phyloP scores from a whole-genome alignment of 2,888 invertebrate genomes.

The Caenorhabditis plicata region DNA sequence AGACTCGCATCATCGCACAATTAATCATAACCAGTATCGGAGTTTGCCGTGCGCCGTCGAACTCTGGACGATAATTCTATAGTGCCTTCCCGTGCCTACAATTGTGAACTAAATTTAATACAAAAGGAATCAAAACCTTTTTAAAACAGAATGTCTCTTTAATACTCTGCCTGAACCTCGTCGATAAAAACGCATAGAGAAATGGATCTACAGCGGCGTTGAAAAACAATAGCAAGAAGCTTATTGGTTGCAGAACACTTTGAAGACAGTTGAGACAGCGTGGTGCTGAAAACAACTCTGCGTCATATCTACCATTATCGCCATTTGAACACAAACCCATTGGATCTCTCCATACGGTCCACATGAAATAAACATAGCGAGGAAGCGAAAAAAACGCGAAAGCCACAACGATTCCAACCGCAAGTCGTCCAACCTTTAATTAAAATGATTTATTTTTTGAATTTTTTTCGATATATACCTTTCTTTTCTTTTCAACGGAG shows the following conservation, averaged over 20 bases:
- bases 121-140: constrained; percentile 9
- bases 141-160: constrained; percentile 75
- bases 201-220: constrained; percentile 88
- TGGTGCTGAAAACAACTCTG: constrained; percentile 43
- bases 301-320: background rate
- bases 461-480: constrained; percentile 32
- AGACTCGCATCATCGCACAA: too few relatives aligned
- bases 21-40: constrained; percentile 33
- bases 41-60: constrained; percentile 17
- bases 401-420: constrained; percentile 83
- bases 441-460: constrained; percentile 4
- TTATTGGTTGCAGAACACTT: constrained; percentile 72
- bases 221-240: constrained; percentile 83
- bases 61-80: constrained; percentile 25
- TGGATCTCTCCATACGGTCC: constrained; percentile 58
- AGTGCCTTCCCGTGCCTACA: constrained; percentile 31
- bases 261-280: constrained; percentile 52
- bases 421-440: constrained; percentile 79
- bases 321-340: constrained; percentile 36
- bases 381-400: constrained; percentile 88
- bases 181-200: constrained; percentile 82
- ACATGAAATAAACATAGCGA: constrained; percentile 76
- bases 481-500: constrained; percentile 39
- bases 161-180: constrained; percentile 83
- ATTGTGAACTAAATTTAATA: background rate